A percentile compares a stretch with the other conserved stretches of the same genome.
Conservation (phyloP, 2,113 vertebrate species). For the Empidonax traillii region DNA sequence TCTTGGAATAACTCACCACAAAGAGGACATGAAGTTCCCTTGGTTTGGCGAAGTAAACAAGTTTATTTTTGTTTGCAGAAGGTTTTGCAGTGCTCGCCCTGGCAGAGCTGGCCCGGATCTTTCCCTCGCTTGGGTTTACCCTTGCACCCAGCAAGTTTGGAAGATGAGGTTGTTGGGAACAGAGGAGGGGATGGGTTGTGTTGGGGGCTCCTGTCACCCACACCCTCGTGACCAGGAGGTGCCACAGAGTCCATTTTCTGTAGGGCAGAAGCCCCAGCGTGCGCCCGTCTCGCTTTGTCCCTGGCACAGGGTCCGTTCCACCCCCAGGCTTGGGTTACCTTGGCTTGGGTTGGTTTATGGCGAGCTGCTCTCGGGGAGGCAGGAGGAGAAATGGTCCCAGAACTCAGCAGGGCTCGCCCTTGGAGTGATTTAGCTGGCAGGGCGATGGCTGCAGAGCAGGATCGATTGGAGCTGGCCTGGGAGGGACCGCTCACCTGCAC, state of each 20-base stretch:
- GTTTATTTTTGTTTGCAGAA: not conserved
- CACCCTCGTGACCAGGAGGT: fast-evolving
- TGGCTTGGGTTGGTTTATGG: constrained; percentile 22
- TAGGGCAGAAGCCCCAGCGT: fast-evolving
- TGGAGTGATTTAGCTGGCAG: constrained; percentile 58
- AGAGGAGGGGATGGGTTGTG: fast-evolving
- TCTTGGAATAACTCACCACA: not conserved
- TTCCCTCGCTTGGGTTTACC: not conserved
- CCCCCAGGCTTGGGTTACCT: constrained; percentile 1
- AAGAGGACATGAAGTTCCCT: not conserved
- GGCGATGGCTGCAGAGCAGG: constrained; percentile 54
- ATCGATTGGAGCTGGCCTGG: constrained; percentile 55
- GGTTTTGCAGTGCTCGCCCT: not conserved
- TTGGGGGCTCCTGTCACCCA: fast-evolving
- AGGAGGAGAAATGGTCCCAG: not conserved
- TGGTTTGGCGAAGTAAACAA: not conserved
- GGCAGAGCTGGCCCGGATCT: not conserved
- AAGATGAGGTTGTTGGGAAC: fast-evolving
- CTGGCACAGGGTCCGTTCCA: not conserved
- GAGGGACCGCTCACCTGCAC: constrained; percentile 51
- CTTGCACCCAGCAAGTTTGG: fast-evolving
- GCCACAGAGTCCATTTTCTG: fast-evolving
- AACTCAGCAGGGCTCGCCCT: constrained; percentile 58
- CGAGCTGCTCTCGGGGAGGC: not conserved
- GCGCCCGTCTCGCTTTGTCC: not conserved